Base-by-base conservation (phyloP, 2,113 vertebrate genomes). In the Prionailurus viverrinus region DNA sequence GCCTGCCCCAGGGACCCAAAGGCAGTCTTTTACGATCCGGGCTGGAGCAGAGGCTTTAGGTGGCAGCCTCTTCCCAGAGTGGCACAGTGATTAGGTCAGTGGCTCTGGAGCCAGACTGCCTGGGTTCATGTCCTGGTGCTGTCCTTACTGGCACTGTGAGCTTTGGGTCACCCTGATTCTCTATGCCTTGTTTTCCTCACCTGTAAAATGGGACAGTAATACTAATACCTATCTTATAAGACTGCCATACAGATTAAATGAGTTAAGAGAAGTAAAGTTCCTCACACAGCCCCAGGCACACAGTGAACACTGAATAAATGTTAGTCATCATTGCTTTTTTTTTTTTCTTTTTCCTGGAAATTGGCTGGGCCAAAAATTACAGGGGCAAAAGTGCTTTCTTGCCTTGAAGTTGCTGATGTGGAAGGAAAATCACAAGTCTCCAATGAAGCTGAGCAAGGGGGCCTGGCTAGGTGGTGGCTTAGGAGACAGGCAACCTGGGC, bases 341-440 rank as follows among this genome's bases (percentile, higher is more conserved):
- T 81, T 73, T 41, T 63, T 76, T 86, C 19, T 80, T 79, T 78
- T 78, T 23, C 39, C 74, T 96, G 79, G 66, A 97, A 88, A 48
- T 82, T 91, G 66, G 18, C 65, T 2, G 0, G 81, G 79, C 55
- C 69, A 84, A 81, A 94, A 96, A 97, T 94, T 39, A 95, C 14
- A 92, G 79, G 84, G 91, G 41, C 21, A 29, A 61, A 88, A 76
- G 13, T 80, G 14, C n/a, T 68, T 88, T 89, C 87, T 89, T 51
- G 74, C 41, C 36, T 76, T 92, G 71, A 78, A 41, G 13, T 87
- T 97, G 98, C 89, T 89, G 96, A 97, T 96, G 95, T 97, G 97
- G 88, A 97, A 80, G 88, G 97, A 98, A 98, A 96, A 88, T 39
- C 61, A 13, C 65, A 68, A 5, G 16, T 19, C 21, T 79, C 48